Evolutionary conservation across 2,888 invertebrate genomes (phyloP).

Genomic region (Drosophila setosimentum): DNA sequence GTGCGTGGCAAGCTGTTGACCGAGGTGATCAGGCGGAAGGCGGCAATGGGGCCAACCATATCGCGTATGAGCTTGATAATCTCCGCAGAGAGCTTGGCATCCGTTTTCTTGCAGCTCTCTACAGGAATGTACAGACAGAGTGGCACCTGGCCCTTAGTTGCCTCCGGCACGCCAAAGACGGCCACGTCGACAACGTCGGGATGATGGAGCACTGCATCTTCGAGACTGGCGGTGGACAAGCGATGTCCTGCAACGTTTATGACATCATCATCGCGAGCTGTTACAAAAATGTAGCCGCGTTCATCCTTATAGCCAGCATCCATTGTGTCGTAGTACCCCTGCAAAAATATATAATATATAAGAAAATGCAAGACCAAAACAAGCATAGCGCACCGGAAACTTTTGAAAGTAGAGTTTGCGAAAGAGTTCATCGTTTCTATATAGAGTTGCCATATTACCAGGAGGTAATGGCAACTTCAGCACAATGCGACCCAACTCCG

Average conservation of each 20-base stretch:
- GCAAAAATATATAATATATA: neutral
- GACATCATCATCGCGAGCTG: conserved; percentile 95
- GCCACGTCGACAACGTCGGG: conserved; percentile 94
- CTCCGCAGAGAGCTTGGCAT: conserved; percentile 83
- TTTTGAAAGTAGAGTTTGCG: conserved; percentile 92
- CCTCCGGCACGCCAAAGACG: conserved; percentile 95
- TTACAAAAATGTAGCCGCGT: conserved; percentile 94
- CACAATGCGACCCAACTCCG: conserved; percentile 93
- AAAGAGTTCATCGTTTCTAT: conserved; percentile 92
- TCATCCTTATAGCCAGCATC: conserved; percentile 95
- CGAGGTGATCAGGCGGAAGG: conserved; percentile 92
- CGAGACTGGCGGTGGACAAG: conserved; percentile 94
- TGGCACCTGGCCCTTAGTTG: conserved; percentile 95
- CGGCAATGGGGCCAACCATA: conserved; percentile 91
- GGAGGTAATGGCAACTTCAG: conserved; percentile 95
- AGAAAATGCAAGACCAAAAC: neutral
- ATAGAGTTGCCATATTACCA: conserved; percentile 93
- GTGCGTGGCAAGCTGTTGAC: conserved; percentile 94
- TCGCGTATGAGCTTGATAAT: conserved; percentile 84
- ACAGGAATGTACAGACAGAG: conserved; percentile 93
- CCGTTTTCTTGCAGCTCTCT: conserved; percentile 80
- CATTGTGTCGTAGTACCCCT: conserved; percentile 92
- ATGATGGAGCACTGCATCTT: conserved; percentile 95
- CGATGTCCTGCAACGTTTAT: conserved; percentile 98
- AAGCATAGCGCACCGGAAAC: conserved; percentile 90